These are phyloP conservation scores for Urocitellus parryii DNA, from an alignment of 2,113 vertebrate genomes.

Conservation along the genomic window DNA sequence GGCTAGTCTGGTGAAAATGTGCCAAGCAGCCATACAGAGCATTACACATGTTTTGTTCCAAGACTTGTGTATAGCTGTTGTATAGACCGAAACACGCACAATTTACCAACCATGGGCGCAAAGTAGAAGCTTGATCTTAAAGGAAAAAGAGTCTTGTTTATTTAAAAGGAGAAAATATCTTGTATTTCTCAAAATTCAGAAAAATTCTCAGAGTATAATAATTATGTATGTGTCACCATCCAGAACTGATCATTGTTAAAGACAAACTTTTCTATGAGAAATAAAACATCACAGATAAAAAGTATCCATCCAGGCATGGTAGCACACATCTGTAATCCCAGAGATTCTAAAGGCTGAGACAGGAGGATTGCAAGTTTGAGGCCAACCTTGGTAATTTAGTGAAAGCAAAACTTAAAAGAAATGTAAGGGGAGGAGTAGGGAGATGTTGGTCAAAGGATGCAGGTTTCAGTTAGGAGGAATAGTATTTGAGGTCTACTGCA, in stretches of 20 bases:
- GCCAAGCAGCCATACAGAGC: not conserved
- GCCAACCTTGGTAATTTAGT: too few relatives aligned
- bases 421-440: not conserved
- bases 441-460: not conserved
- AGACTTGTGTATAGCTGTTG: conserved; percentile 43
- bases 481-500: not conserved
- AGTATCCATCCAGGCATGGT: not conserved
- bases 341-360: too few relatives aligned
- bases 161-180: not conserved
- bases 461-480: not conserved
- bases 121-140: not conserved
- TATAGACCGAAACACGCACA: conserved; percentile 56
- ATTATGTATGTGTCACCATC: not conserved
- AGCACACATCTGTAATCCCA: too few relatives aligned
- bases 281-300: conserved; percentile 20
- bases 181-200: conserved; percentile 6
- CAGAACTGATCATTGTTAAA: not conserved
- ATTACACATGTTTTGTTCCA: conserved; percentile 58
- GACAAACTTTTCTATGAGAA: conserved; percentile 23
- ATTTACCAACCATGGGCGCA: not conserved
- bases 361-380: too few relatives aligned
- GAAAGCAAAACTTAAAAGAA: not conserved
- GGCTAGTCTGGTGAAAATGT: conserved; percentile 9
- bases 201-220: not conserved
- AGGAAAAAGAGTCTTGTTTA: not conserved